Evolutionary conservation across 92 coral and sea anemone genomes (phyloP).

Genomic region (Desmophyllum pertusum): DNA sequence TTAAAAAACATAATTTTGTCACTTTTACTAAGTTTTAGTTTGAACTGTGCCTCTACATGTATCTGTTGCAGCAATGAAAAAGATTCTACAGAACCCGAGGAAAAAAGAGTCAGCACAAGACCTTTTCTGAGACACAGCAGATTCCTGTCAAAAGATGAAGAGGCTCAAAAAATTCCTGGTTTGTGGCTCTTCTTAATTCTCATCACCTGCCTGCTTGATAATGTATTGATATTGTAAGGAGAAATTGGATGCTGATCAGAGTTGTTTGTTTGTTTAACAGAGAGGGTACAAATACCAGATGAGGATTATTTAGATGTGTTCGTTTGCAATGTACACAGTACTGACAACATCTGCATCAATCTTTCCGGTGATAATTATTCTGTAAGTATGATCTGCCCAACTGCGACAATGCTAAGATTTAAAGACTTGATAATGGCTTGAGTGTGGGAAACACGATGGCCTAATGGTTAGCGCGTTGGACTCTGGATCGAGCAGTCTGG

Average conservation of each 20-base stretch:
- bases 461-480: no score
- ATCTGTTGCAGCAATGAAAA: background rate
- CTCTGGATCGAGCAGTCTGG: no score
- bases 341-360: conserved; percentile 83
- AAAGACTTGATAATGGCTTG: no score
- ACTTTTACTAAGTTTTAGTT: no score
- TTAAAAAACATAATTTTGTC: no score
- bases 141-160: conserved; percentile 56
- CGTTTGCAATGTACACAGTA: conserved; percentile 80
- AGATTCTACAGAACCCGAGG: conserved; percentile 15
- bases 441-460: no score
- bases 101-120: conserved; percentile 26
- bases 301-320: conserved; percentile 77
- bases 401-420: no score
- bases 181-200: background rate
- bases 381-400: conserved; percentile 52
- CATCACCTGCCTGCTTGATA: background rate
- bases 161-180: conserved; percentile 59
- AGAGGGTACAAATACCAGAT: conserved; percentile 80
- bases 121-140: conserved; percentile 65
- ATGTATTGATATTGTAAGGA: background rate
- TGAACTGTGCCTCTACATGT: no score
- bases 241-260: background rate
- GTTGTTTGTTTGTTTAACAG: conserved; percentile 28
- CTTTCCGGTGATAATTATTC: conserved; percentile 83